Percentiles rank a stretch among this genome's conserved stretches.
These are phyloP conservation scores for Drosophila fulvimacula DNA, from an alignment of 2,888 invertebrate genomes.

Conservation along the genomic window DNA sequence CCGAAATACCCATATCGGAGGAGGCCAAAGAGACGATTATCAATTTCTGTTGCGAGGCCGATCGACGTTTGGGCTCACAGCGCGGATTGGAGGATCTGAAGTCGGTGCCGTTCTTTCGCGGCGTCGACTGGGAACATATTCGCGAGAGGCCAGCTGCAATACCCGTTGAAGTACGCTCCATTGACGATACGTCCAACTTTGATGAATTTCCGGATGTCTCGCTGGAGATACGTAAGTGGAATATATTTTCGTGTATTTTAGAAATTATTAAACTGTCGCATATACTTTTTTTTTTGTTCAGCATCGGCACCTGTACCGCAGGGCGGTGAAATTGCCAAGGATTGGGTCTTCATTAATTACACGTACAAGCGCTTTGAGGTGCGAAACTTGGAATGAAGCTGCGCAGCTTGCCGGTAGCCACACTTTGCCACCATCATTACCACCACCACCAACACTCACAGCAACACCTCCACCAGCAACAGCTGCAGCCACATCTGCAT, in stretches of 20 bases:
- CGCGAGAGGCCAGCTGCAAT: conserved; percentile 99
- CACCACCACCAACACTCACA: conserved; percentile 21
- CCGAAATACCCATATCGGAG: conserved; percentile 99
- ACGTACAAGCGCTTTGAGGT: conserved; percentile 99
- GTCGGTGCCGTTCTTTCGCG: conserved; percentile 96
- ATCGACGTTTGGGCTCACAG: conserved; percentile 95
- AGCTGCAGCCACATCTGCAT: conserved; percentile 11
- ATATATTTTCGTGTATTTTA: not conserved
- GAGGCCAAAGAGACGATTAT: conserved; percentile 97
- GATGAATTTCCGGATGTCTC: conserved; percentile 99
- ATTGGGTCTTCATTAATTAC: conserved; percentile 99
- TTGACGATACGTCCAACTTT: conserved; percentile 99
- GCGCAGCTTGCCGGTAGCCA: conserved; percentile 62
- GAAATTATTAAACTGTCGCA: not conserved
- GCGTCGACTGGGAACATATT: conserved; percentile 99
- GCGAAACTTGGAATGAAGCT: conserved; percentile 82
- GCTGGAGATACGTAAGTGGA: conserved; percentile 96
- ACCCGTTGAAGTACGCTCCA: conserved; percentile 98
- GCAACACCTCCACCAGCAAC: conserved; percentile 29
- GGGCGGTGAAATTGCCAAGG: conserved; percentile 97
- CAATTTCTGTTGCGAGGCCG: conserved; percentile 98
- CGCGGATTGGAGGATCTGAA: conserved; percentile 97
- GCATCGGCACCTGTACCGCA: conserved; percentile 94
- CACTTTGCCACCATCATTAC: conserved; percentile 66
- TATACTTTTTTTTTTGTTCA: conserved; percentile 83